Evolutionary conservation across 1,140 invertebrate species (phyloP).

Genomic region (Microplitis demolitor): DNA sequence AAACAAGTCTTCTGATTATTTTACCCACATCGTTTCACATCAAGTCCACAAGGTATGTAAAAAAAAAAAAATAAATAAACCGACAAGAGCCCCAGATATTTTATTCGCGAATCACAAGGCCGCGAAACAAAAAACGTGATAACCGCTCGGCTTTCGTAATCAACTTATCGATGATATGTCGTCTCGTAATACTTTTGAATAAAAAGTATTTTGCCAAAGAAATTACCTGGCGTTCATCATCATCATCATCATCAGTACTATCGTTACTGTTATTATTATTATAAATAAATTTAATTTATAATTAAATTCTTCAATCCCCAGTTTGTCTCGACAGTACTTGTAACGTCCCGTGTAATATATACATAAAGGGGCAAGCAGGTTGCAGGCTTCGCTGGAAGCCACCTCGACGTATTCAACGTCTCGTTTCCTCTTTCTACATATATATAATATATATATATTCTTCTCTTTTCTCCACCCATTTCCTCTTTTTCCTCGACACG

Average conservation of each 20-base stretch:
- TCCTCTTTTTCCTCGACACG: slow-evolving; percentile 21
- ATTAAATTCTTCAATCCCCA: not conserved
- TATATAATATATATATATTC: not conserved
- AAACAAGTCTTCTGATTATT: not conserved
- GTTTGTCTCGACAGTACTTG: not conserved
- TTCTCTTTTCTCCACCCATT: slow-evolving; percentile 17
- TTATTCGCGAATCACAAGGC: no score
- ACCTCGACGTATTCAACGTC: slow-evolving; percentile 14
- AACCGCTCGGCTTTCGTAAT: not conserved
- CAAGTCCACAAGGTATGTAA: slow-evolving; percentile 18
- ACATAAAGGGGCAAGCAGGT: slow-evolving; percentile 12
- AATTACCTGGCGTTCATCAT: no score
- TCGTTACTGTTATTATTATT: no score
- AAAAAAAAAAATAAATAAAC: not conserved
- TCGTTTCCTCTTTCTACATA: slow-evolving; percentile 3
- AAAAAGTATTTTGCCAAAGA: not conserved
- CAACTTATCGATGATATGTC: not conserved
- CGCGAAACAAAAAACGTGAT: no score
- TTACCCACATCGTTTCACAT: slow-evolving; percentile 13
- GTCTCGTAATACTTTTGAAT: not conserved
- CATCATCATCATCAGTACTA: no score
- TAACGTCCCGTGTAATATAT: slow-evolving; percentile 19
- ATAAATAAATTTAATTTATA: not conserved
- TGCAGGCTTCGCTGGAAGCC: slow-evolving; percentile 19
- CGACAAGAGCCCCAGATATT: no score